Evolutionary conservation across 2,888 invertebrate genomes (phyloP).

Genomic region (Heliconius erato): DNA sequence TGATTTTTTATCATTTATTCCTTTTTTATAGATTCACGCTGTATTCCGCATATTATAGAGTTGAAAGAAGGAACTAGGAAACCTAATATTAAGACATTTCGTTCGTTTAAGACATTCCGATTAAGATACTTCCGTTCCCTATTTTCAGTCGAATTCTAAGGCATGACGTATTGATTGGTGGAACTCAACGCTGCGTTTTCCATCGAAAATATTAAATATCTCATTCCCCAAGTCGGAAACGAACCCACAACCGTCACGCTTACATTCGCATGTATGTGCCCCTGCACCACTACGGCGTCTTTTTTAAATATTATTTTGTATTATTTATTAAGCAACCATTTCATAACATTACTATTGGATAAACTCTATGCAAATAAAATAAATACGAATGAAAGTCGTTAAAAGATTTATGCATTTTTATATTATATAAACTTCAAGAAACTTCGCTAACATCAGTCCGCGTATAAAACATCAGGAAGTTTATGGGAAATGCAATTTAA

Average conservation of each 20-base stretch:
- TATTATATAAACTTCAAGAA: slow-evolving; percentile 25
- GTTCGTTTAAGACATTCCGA: not conserved
- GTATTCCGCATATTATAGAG: no score
- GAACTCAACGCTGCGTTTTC: not conserved
- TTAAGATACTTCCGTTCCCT: not conserved
- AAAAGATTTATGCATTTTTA: slow-evolving; percentile 23
- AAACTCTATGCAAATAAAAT: not conserved
- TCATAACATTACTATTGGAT: not conserved
- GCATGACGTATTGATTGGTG: not conserved
- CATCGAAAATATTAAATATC: not conserved
- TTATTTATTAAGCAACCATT: not conserved
- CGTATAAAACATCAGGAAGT: slow-evolving; percentile 17
- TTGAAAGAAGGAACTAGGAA: not conserved
- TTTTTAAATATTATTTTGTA: not conserved
- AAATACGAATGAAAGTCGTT: slow-evolving; percentile 8
- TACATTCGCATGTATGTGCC: not conserved
- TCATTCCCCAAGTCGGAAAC: not conserved
- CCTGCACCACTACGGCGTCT: not conserved
- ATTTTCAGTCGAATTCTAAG: not conserved
- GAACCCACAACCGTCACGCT: not conserved
- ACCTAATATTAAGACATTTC: not conserved
- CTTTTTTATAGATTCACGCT: no score
- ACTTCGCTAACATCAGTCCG: slow-evolving; percentile 19
- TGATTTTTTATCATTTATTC: no score
- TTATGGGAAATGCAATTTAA: slow-evolving; percentile 32